These are phyloP conservation scores for Actenoides lindsayi DNA, from an alignment of 2,113 vertebrate species.

Conservation along the genomic window DNA sequence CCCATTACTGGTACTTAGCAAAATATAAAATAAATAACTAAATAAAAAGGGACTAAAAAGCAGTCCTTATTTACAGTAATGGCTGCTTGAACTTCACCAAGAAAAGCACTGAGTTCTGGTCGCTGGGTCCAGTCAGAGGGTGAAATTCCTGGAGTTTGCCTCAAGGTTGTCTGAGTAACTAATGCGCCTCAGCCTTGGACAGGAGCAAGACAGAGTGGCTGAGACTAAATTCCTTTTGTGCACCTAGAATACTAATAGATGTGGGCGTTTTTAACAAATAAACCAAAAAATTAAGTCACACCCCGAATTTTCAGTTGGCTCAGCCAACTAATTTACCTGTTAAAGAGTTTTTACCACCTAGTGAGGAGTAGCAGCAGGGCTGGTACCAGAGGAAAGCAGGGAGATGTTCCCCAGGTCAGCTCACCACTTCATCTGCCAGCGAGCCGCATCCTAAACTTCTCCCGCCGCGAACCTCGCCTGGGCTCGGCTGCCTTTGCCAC, in stretches of 20 bases:
- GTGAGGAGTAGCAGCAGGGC: not conserved
- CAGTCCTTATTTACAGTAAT: not conserved
- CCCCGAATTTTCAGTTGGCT: not conserved
- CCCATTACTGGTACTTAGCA: not conserved
- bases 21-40: not conserved
- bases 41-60: not conserved
- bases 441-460: not conserved
- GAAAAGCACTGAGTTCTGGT: not conserved
- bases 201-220: not conserved
- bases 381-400: not conserved
- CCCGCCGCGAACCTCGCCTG: accelerated
- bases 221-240: not conserved
- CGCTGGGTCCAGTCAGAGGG: not conserved
- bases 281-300: not conserved
- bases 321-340: not conserved
- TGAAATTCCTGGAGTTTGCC: not conserved
- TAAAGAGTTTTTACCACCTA: not conserved
- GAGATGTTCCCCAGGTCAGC: not conserved
- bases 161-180: not conserved
- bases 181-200: not conserved
- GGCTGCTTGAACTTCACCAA: not conserved
- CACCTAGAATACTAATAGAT: not conserved
- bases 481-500: not conserved
- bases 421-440: not conserved
- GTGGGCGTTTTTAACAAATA: not conserved